Evolutionary conservation across 2,888 invertebrate species (phyloP).

Genomic region (Pharmacophagus antenor): DNA sequence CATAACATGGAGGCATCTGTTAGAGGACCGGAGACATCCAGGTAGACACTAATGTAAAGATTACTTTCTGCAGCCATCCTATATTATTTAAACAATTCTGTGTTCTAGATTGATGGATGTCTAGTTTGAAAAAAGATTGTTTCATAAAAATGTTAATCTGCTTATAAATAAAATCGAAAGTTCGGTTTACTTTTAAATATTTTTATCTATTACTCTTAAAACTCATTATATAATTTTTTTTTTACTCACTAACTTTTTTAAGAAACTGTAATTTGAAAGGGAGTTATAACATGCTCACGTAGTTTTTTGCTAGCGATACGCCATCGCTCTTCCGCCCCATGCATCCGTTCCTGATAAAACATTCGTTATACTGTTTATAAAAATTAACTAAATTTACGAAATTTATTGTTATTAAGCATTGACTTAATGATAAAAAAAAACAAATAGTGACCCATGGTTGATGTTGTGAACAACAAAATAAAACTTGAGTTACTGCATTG

Average conservation of each 20-base stretch:
- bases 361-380: constrained; percentile 41
- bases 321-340: constrained; percentile 61
- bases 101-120: no score
- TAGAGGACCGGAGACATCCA: no score
- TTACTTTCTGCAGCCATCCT: no score
- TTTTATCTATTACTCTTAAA: background rate
- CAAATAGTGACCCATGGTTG: no score
- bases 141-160: no score
- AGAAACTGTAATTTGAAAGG: background rate
- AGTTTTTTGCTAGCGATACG: constrained; percentile 35
- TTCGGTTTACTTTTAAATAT: no score
- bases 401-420: background rate
- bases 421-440: background rate
- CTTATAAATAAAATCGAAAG: no score
- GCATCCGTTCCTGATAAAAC: constrained; percentile 70
- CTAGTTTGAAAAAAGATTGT: no score
- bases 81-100: no score
- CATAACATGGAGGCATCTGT: no score
- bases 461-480: background rate
- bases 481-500: background rate
- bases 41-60: no score
- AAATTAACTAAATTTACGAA: constrained; percentile 4
- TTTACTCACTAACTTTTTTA: background rate
- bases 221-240: background rate
- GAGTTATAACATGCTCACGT: constrained; percentile 32